Evolutionary conservation across 2,797 vertebrate species (phyloP).

Genomic region (Distichodus sexfasciatus): DNA sequence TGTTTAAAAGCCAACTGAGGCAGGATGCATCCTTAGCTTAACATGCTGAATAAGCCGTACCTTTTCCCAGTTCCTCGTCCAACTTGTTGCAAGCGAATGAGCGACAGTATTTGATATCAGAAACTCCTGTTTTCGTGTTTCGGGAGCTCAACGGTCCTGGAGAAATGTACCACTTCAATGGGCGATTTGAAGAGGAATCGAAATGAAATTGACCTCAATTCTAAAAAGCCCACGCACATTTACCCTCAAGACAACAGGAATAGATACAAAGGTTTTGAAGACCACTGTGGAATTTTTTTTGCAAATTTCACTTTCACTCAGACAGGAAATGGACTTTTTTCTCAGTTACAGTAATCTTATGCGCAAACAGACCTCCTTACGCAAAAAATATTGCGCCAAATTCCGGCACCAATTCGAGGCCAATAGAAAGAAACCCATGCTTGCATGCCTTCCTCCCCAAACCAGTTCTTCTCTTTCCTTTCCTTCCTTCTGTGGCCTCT

Average conservation of each 20-base stretch:
- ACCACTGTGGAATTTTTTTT: slow-evolving; percentile 45
- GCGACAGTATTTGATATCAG: not conserved
- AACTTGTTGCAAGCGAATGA: not conserved
- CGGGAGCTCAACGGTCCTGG: not conserved
- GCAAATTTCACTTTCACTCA: slow-evolving; percentile 48
- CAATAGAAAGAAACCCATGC: too few relatives aligned
- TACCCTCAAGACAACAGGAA: slow-evolving; percentile 28
- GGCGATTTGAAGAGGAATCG: not conserved
- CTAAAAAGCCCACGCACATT: slow-evolving; percentile 18
- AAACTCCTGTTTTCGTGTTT: not conserved
- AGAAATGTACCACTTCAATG: not conserved
- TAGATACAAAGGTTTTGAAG: slow-evolving; percentile 22
- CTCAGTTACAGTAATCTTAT: slow-evolving; percentile 48
- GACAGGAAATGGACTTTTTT: slow-evolving; percentile 38
- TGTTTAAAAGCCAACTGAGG: slow-evolving; percentile 6
- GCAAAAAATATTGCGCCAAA: not conserved
- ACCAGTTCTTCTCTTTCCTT: not conserved
- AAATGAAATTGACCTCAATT: slow-evolving; percentile 31
- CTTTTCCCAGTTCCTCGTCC: not conserved
- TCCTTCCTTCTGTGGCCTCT: not conserved
- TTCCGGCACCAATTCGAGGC: slow-evolving; percentile 2
- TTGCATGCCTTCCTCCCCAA: too few relatives aligned
- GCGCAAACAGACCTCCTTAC: slow-evolving; percentile 23
- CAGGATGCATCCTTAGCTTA: not conserved
- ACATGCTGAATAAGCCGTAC: not conserved